phyloP scores from a whole-genome alignment of 1,140 invertebrate species.

The Drosophila suzukii region DNA sequence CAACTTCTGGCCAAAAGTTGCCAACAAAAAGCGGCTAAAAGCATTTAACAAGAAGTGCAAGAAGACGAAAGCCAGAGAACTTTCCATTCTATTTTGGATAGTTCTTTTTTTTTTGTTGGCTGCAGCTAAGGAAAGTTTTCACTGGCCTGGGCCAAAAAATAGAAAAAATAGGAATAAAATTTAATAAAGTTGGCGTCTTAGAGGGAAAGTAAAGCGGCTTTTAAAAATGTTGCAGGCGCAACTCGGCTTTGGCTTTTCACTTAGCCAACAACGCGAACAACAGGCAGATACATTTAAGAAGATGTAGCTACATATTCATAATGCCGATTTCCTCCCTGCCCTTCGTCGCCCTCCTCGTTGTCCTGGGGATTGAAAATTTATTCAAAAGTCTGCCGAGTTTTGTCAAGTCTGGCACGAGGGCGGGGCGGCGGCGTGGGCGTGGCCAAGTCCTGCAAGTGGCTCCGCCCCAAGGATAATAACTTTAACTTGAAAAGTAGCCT shows the following conservation, averaged over 20 bases:
- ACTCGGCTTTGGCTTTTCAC: slow-evolving; percentile 74
- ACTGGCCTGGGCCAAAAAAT: slow-evolving; percentile 20
- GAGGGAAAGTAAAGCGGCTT: slow-evolving; percentile 73
- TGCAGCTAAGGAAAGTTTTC: slow-evolving; percentile 61
- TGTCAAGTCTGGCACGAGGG: slow-evolving; percentile 58
- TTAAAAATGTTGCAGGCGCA: slow-evolving; percentile 72
- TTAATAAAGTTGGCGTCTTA: slow-evolving; percentile 66
- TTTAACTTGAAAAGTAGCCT: slow-evolving; percentile 78
- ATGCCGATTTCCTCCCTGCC: slow-evolving; percentile 57
- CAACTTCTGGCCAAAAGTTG: slow-evolving; percentile 49
- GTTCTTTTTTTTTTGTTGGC: slow-evolving; percentile 29
- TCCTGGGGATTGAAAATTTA: slow-evolving; percentile 75
- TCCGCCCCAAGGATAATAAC: slow-evolving; percentile 61
- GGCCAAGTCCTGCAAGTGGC: slow-evolving; percentile 17
- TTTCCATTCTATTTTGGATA: slow-evolving; percentile 40
- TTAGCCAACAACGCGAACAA: slow-evolving; percentile 55
- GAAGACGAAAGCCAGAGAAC: slow-evolving; percentile 33
- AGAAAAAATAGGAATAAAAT: slow-evolving; percentile 4
- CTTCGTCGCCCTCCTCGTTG: slow-evolving; percentile 3
- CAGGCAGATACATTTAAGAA: slow-evolving; percentile 58
- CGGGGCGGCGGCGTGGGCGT: slow-evolving; percentile 24
- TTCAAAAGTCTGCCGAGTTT: slow-evolving; percentile 76
- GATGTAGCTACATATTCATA: slow-evolving; percentile 79
- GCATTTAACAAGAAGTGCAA: slow-evolving; percentile 57
- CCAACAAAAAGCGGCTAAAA: slow-evolving; percentile 68